These are phyloP conservation scores for Corvus hawaiiensis DNA, from an alignment of 2,113 vertebrate species.

Conservation along the genomic window DNA sequence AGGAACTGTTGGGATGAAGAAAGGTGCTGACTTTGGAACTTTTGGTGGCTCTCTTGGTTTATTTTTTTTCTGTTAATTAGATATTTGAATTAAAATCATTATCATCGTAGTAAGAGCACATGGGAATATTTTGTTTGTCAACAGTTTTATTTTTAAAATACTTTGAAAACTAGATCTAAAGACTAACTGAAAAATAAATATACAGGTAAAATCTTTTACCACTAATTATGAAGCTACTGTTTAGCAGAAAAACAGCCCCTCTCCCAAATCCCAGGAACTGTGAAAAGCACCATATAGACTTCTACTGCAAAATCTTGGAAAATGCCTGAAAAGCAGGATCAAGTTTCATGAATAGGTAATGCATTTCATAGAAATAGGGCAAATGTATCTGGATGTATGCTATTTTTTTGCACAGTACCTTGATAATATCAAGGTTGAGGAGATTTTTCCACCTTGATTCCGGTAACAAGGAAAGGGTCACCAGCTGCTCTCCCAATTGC, in stretches of 20 bases:
- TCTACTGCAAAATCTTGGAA: neutral
- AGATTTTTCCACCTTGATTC: slow-evolving; percentile 95
- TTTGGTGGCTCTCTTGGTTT: slow-evolving; percentile 86
- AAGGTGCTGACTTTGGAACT: slow-evolving; percentile 84
- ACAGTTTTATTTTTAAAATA: neutral
- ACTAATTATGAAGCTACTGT: neutral
- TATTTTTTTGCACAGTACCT: slow-evolving; percentile 69
- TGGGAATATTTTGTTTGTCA: neutral
- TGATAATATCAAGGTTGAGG: slow-evolving; percentile 88
- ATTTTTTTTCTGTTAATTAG: slow-evolving; percentile 82
- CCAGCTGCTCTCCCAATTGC: slow-evolving; percentile 83
- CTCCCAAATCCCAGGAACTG: neutral
- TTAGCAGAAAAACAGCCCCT: neutral
- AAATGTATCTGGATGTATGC: neutral
- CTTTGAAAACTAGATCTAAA: neutral
- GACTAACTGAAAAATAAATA: neutral
- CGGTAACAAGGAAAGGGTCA: slow-evolving; percentile 87
- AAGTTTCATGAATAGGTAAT: neutral
- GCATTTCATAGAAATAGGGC: neutral
- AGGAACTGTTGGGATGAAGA: slow-evolving; percentile 92
- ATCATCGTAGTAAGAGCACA: neutral
- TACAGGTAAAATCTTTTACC: neutral
- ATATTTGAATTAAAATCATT: slow-evolving; percentile 1
- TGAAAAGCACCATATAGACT: neutral
- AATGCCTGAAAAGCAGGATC: neutral